phyloP scores from a whole-genome alignment of 2,113 vertebrate species.

The Albula goreensis region DNA sequence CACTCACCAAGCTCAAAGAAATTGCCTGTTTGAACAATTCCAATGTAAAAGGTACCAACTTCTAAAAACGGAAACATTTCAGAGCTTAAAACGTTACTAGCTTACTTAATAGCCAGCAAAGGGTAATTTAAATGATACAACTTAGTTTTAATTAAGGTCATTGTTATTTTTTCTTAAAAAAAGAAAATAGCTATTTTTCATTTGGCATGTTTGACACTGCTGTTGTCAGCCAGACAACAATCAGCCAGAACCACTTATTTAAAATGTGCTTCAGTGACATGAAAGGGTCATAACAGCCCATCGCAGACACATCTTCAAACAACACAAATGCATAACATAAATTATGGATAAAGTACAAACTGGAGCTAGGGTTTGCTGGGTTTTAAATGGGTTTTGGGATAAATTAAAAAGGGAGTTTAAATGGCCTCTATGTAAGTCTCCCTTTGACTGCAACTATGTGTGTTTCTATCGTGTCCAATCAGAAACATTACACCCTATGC shows the following conservation, averaged over 20 bases:
- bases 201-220: no score
- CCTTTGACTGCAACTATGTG: no score
- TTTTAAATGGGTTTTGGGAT: no score
- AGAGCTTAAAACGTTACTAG: not conserved
- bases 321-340: not conserved
- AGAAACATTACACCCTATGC: no score
- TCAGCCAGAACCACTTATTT: no score
- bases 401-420: not conserved
- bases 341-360: not conserved
- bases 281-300: not conserved
- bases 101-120: not conserved
- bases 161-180: no score
- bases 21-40: not conserved
- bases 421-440: not conserved
- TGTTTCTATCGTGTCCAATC: no score
- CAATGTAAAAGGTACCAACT: not conserved
- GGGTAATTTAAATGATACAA: no score
- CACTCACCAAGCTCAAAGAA: not conserved
- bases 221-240: no score
- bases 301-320: not conserved
- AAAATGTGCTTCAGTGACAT: not conserved
- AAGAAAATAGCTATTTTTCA: no score
- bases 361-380: no score
- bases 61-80: not conserved
- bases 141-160: no score